Conservation (phyloP, 2,113 vertebrate genomes). For the Myrmecophaga tridactyla region DNA sequence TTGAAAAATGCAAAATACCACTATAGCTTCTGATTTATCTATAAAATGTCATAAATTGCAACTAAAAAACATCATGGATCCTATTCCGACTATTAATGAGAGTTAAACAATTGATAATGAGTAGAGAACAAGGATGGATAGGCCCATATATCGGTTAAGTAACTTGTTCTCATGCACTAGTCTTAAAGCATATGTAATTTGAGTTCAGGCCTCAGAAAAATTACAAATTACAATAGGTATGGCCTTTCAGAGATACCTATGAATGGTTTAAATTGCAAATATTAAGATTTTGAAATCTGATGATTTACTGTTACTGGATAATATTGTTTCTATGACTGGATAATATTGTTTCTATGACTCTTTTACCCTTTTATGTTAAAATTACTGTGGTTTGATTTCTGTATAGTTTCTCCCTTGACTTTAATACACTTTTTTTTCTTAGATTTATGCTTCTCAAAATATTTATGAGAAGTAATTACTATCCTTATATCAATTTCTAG, state of each 20-base stretch:
- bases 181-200: background rate
- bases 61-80: background rate
- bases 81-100: background rate
- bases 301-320: background rate
- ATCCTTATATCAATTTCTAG: background rate
- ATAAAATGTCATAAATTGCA: background rate
- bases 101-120: background rate
- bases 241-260: background rate
- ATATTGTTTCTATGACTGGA: background rate
- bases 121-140: background rate
- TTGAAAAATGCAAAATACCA: background rate
- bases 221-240: background rate
- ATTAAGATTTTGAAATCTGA: background rate
- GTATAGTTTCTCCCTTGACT: background rate
- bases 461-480: background rate
- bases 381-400: background rate
- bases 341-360: background rate
- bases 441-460: background rate
- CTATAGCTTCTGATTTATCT: background rate
- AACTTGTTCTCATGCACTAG: background rate
- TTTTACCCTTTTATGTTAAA: slow-evolving; percentile 29
- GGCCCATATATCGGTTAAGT: background rate
- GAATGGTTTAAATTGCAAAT: background rate
- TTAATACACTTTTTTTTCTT: slow-evolving; percentile 22
- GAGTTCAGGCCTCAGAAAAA: background rate